Evolutionary conservation across 2,113 vertebrate species (phyloP), one percentile per base, ranked within the genome.

Genomic region (Polyodon spathula): DNA sequence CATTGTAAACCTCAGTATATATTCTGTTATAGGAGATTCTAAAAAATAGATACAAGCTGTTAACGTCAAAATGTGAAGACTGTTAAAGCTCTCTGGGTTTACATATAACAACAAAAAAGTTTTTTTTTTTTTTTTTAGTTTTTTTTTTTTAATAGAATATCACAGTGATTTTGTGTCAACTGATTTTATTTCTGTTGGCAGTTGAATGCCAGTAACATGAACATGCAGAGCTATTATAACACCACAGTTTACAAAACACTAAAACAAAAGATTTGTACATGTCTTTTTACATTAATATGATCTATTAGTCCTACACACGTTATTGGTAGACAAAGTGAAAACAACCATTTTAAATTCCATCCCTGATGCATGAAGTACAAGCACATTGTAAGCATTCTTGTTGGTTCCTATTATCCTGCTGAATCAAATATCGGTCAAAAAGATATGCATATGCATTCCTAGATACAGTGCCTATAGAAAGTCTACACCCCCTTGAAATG

Each of bases 151-250:
- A 27, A 50, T 50, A 50, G 48, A 72, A 66, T 54, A 68, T 65
- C 54, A 58, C 54, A 66, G 54, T 39, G 59, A 58, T n/a, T 51
- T 54, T 42, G 44, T 66, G 64, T 59, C 73, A 55, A 50, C 15
- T n/a, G 6, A 71, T 50, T 56, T 16, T 44, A 51, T 73, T 68
- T 64, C 37, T 7, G 59, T 67, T 67, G 56, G 64, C 71, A 70
- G 61, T 54, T 43, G 40, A 61, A 58, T 75, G 73, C 65, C 52
- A 60, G 40, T 52, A 71, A 67, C 65, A 74, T 41, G 68, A 78
- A 75, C 80, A 85, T 75, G 78, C 79, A 59, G 71, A 76, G 63
- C 62, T 70, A 63, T 61, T 58, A 67, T 53, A 73, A 66, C 65
- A 59, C 53, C 56, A 39, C 57, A 48, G 37, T 72, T 58, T 69